Base-by-base conservation (phyloP, 2,113 vertebrate genomes). In the Bambusicola thoracicus region DNA sequence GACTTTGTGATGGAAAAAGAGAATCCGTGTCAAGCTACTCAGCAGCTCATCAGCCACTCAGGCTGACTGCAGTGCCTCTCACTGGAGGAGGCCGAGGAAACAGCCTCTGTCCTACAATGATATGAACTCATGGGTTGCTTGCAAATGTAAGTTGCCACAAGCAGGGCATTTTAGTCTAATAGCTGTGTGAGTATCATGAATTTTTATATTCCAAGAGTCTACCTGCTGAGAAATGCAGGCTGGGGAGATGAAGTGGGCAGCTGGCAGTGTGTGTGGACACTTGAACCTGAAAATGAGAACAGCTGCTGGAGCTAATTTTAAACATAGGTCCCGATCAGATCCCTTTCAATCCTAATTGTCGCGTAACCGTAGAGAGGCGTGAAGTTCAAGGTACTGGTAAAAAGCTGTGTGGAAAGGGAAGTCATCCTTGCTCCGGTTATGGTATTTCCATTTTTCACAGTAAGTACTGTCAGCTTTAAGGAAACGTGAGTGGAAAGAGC, bases 231-330 rank as follows among this genome's bases (percentile, higher is more conserved):
- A 75, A 6, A 62, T 69, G 14, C 13, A 10, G 67, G 44, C 44
- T 3, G 30, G 32, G 38, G 15, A 34, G 40, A 34, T 34, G 61
- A 21, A 93, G 72, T 29, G 76, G 93, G 49, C 79, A 91, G 84
- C 92, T 96, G 93, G 78, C 40, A 70, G 62, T 62, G 74, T 66
- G 55, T 25, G 76, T 5, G 1, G 92, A 88, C 76, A 92, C 40
- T 93, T 89, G 91, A 95, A 88, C 84, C 66, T 7, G 8, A 89
- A 96, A 95, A 92, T 0, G 30, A 93, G 89, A 87, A 87, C 96
- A 97, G 96, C 94, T 97, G 97, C 92, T 89, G 40, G 66, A 48
- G 94, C 96, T 97, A 97, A 97, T 96, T 97, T 97, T 97, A 97
- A 96, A 96, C 92, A 66, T n/a, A 89, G 85, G 36, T 90, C 65